A percentile compares a stretch with the other conserved stretches of the same genome.
These are phyloP conservation scores for Sylvilagus bachmani DNA, from an alignment of 2,113 vertebrate species.

Conservation along the genomic window DNA sequence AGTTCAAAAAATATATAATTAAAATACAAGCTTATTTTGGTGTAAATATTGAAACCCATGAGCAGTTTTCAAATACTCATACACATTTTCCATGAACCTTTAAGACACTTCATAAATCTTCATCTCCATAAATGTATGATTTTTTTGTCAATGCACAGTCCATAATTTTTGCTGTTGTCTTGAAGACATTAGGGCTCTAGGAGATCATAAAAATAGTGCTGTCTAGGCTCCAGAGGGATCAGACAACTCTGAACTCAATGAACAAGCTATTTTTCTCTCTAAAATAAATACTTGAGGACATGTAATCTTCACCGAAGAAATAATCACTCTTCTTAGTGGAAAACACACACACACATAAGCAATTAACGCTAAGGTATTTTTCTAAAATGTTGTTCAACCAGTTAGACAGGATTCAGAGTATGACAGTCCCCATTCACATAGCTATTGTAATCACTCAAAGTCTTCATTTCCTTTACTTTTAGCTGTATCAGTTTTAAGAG, in stretches of 20 bases:
- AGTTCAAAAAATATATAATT: too few species aligned
- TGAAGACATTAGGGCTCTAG: constrained; percentile 10
- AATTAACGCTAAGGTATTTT: background rate
- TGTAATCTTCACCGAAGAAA: constrained; percentile 32
- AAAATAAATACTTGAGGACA: constrained; percentile 23
- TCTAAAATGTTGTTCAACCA: background rate
- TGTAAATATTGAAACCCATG: too few species aligned
- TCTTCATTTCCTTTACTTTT: background rate
- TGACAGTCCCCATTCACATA: background rate
- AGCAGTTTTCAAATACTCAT: too few species aligned
- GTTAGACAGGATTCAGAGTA: background rate
- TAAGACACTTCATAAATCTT: too few species aligned
- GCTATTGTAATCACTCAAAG: background rate
- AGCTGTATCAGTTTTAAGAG: background rate
- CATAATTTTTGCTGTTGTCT: constrained; percentile 48
- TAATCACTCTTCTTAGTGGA: background rate
- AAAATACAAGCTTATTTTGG: too few species aligned
- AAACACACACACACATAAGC: background rate
- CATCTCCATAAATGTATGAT: too few species aligned
- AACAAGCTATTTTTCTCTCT: constrained; percentile 53
- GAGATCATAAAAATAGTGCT: constrained; percentile 37
- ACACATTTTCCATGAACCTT: too few species aligned
- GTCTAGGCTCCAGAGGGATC: background rate
- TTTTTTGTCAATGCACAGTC: background rate
- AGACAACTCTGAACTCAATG: constrained; percentile 35